Conservation (phyloP, 2,113 vertebrate species). For the Progne subis region DNA sequence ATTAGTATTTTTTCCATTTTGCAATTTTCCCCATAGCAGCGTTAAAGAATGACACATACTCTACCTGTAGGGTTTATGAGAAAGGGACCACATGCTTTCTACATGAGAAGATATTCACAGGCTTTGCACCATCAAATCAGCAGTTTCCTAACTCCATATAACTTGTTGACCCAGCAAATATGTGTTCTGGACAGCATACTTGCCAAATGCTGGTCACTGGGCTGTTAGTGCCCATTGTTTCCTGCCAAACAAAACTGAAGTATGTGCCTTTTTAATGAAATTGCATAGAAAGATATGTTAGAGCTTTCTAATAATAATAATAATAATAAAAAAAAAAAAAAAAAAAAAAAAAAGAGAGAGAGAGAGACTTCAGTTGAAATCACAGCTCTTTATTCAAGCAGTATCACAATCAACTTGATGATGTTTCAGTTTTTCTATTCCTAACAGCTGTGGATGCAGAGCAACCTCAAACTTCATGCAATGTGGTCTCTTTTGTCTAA, state of each 20-base stretch:
- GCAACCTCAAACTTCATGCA: neutral
- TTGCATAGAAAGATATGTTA: constrained; percentile 7
- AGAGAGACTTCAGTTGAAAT: neutral
- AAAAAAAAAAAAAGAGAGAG: neutral
- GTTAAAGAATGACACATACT: constrained; percentile 44
- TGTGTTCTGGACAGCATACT: neutral
- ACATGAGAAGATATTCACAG: constrained; percentile 49
- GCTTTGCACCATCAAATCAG: constrained; percentile 35
- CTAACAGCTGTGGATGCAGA: constrained; percentile 39
- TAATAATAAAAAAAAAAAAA: neutral
- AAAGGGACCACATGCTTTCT: constrained; percentile 41
- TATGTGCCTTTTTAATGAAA: constrained; percentile 42
- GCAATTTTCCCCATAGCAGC: constrained; percentile 47
- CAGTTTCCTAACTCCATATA: constrained; percentile 16
- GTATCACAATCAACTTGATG: constrained; percentile 40
- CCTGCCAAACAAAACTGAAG: constrained; percentile 52
- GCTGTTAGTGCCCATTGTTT: constrained; percentile 44
- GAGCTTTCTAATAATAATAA: neutral
- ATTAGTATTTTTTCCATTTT: constrained; percentile 66
- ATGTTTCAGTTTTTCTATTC: constrained; percentile 42
- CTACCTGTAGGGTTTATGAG: constrained; percentile 62
- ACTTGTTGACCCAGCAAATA: constrained; percentile 50
- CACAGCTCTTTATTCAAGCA: constrained; percentile 42
- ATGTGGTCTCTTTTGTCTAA: neutral
- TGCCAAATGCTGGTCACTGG: constrained; percentile 35